Evolutionary conservation across 1,140 invertebrate genomes (phyloP).

Genomic region (Colletes latitarsis): DNA sequence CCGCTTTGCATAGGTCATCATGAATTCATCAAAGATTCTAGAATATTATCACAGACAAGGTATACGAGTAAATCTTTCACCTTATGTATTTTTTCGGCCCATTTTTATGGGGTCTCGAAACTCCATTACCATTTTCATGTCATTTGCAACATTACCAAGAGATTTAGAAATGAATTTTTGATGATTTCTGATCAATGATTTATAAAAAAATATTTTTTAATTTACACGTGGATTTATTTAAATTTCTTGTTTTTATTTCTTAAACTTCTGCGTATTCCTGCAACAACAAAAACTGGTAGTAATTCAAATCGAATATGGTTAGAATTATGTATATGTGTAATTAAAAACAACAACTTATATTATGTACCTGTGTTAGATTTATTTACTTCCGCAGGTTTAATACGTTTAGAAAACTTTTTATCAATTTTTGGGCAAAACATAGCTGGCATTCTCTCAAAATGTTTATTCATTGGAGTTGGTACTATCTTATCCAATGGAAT

Average conservation of each 20-base stretch:
- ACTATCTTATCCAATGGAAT: constrained; percentile 64
- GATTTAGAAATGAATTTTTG: too few relatives aligned
- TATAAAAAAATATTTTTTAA: too few relatives aligned
- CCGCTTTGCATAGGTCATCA: too few relatives aligned
- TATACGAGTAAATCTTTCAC: too few relatives aligned
- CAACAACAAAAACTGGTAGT: constrained; percentile 7
- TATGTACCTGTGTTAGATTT: neutral
- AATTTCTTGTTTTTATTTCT: constrained; percentile 20
- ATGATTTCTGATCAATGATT: too few relatives aligned
- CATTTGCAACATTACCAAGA: too few relatives aligned
- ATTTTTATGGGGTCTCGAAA: too few relatives aligned
- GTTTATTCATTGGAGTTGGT: constrained; percentile 53
- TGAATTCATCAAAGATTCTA: too few relatives aligned
- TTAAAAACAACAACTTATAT: neutral
- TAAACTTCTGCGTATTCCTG: constrained; percentile 41
- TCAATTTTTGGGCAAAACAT: constrained; percentile 57
- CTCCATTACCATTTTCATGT: too few relatives aligned
- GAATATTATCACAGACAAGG: too few relatives aligned
- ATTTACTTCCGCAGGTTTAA: neutral
- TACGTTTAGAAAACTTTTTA: neutral
- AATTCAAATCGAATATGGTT: constrained; percentile 15
- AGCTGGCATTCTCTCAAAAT: constrained; percentile 65
- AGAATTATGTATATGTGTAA: neutral
- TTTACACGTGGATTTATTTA: constrained; percentile 15
- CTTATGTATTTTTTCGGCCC: too few relatives aligned